Base-by-base conservation (phyloP, 1,140 invertebrate species). In the Physella acuta region DNA sequence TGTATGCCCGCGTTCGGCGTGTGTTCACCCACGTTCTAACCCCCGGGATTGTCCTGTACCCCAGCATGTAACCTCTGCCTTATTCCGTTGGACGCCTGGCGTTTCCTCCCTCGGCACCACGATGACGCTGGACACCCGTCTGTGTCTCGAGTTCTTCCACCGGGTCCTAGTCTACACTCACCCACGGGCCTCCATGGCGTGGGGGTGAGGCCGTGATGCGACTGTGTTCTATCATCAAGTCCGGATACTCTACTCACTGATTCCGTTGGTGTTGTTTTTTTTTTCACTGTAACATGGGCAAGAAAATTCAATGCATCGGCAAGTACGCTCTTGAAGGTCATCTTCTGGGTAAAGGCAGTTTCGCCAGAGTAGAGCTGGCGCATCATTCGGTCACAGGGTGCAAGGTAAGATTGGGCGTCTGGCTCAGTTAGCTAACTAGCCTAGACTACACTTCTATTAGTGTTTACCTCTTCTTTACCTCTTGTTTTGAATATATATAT, bases 331-430 rank as follows among this genome's bases (percentile, higher is more conserved):
- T 86, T 77, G 82, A 85, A 49, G 80, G 82, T n/a, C 72, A 79
- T 37, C 76, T 75, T 16, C 75, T 85, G 39, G 85, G 84, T 28
- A 85, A 85, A 71, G 84, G 85, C 11, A 85, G 82, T 62, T 86
- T 86, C 76, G 84, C 82, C 65, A 75, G 82, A 31, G 85, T 86
- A 53, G 84, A 86, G 73, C 73, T 86, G 53, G 85, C 84, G 11
- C 82, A 80, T 53, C 85, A 86, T 75, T 67, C 76, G 16, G 71
- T 84, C 33, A 83, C 83, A 11, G 76, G 74, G 59, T 79, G 82
- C 53, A 84, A 86, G 82, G 85, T 86, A 76, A 76, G 79, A 59
- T 0, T n/a, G n/a, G n/a, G n/a, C n/a, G n/a, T n/a, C n/a, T n/a
- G n/a, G n/a, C n/a, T n/a, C n/a, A n/a, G n/a, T n/a, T n/a, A n/a